Percentiles rank a stretch among this genome's conserved stretches.
Conservation (phyloP, 2,113 vertebrate genomes). For the Bagarius yarrelli region DNA sequence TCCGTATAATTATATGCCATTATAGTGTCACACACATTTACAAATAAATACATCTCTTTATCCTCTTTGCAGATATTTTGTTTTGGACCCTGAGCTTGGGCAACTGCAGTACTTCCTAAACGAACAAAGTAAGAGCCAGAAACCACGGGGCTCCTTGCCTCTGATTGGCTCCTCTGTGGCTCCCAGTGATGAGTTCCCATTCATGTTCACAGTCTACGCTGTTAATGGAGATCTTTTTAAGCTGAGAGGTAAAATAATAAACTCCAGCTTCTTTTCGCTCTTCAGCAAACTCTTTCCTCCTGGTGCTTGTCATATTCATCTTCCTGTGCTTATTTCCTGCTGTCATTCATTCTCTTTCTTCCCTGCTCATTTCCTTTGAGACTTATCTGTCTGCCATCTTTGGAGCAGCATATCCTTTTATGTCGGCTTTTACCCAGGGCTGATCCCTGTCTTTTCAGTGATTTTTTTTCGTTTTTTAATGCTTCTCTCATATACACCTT, state of each 20-base stretch:
- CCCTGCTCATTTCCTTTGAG: constrained; percentile 17
- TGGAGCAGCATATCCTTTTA: constrained; percentile 19
- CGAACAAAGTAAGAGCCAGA: constrained; percentile 81
- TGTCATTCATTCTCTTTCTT: constrained; percentile 27
- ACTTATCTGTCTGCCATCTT: constrained; percentile 30
- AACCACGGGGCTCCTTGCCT: constrained; percentile 81
- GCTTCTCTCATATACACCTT: constrained; percentile 4
- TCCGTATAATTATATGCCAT: neutral
- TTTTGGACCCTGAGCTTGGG: constrained; percentile 83
- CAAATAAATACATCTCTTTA: neutral
- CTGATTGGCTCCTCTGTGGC: constrained; percentile 83
- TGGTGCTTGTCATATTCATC: constrained; percentile 12
- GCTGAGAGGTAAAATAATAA: constrained; percentile 76
- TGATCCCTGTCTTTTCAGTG: neutral
- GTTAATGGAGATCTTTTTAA: constrained; percentile 84
- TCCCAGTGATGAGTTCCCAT: constrained; percentile 80
- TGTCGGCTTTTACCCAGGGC: neutral
- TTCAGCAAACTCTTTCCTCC: neutral
- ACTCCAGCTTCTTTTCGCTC: constrained; percentile 6
- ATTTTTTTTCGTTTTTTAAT: neutral
- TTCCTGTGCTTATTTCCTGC: constrained; percentile 17
- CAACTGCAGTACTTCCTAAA: constrained; percentile 88
- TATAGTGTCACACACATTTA: neutral
- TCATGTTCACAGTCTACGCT: constrained; percentile 85
- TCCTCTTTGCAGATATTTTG: constrained; percentile 70